phyloP scores from a whole-genome alignment of 2,797 vertebrate genomes.

The Champsocephalus gunnari region DNA sequence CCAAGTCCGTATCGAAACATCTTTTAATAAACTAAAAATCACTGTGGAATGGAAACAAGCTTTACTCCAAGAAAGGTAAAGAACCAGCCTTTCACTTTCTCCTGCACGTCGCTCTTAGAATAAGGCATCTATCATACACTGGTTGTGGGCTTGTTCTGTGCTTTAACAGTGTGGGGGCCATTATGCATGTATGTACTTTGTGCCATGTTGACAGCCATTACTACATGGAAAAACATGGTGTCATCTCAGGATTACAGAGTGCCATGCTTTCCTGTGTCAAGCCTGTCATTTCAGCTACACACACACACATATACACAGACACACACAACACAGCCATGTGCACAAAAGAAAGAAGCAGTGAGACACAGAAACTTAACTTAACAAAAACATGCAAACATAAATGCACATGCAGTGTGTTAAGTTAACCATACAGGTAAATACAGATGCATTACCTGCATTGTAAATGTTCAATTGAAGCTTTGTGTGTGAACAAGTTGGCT shows the following conservation, averaged over 20 bases:
- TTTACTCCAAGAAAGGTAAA: not conserved
- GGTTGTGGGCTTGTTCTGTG: constrained; percentile 33
- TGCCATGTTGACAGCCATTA: constrained; percentile 82
- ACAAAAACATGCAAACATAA: constrained; percentile 9
- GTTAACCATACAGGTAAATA: constrained; percentile 11
- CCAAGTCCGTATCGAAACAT: not conserved
- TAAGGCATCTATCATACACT: constrained; percentile 9
- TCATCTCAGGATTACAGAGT: constrained; percentile 83
- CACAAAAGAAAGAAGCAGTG: not conserved
- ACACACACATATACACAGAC: not conserved
- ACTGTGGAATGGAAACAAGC: not conserved
- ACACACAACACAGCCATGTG: not conserved
- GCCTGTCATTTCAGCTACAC: constrained; percentile 77
- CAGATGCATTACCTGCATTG: constrained; percentile 29
- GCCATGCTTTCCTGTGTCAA: constrained; percentile 71
- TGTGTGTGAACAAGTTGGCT: constrained; percentile 64
- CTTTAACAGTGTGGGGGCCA: constrained; percentile 59
- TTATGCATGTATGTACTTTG: constrained; percentile 76
- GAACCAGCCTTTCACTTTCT: constrained; percentile 42
- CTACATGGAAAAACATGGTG: constrained; percentile 83
- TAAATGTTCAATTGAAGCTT: constrained; percentile 51
- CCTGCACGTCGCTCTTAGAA: not conserved
- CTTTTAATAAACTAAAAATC: not conserved
- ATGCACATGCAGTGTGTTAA: not conserved
- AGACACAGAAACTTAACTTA: constrained; percentile 7